Evolutionary conservation across 2,888 invertebrate species (phyloP), one percentile per base, ranked within the genome.

Genomic region (Morpho helenor): DNA sequence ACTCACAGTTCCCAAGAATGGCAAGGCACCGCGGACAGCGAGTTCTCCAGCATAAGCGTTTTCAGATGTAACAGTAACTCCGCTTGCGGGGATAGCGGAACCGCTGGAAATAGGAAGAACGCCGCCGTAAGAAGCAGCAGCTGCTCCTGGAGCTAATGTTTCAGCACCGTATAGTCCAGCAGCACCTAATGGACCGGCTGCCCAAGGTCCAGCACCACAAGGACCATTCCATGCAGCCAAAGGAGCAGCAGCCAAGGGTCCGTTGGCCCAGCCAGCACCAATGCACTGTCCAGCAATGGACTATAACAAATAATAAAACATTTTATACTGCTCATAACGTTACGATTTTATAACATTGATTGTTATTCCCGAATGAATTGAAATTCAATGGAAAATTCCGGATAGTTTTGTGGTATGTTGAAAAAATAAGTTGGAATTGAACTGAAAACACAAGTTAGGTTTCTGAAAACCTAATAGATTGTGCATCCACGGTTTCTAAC

Each of bases 1-100:
- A 31, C 31, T 31, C 31, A 31, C 76, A 23, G 77, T 72, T 4
- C 73, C 72, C 5, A 77, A 43, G 71, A 76, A 77, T 9, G 78
- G 31, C 5, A 31, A 31, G 2, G 31, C 31, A 5, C 31, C 31
- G 31, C 31, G 78, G 49, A 78, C 56, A 23, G 72, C 57, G 7
- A 77, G 78, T 75, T 73, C 56, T 31, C 31, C 31, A 5, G 31
- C 31, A 31, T 31, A 31, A 31, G 31, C 31, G 3, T 31, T 31
- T 31, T 78, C 77, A n/a, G 76, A 73, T 0, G 68, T 53, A 0
- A 78, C 59, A 7, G 66, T 60, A 3, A 80, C 60, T 7, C 78
- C 78, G 31, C 60, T 71, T 1, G 78, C 77, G 3, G 70, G 59
- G 39, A 73, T 69, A 31, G 31, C 31, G 31, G 31, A 31, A 31